Base-by-base conservation (phyloP, 2,797 vertebrate genomes). In the Myiothlypis coronata region DNA sequence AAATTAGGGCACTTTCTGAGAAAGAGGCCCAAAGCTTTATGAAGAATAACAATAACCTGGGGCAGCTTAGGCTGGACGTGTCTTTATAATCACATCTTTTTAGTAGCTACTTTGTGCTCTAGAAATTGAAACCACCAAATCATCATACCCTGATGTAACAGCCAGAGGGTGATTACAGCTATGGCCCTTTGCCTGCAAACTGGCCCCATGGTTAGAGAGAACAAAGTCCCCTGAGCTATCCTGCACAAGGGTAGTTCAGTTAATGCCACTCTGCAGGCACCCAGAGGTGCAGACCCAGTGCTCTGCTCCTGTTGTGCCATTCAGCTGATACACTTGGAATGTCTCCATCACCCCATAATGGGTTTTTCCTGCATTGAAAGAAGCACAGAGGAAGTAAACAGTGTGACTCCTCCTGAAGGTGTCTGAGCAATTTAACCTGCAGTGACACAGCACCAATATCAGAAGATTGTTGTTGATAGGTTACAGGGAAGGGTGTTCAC, bases 401-500 rank as follows among this genome's bases (percentile, higher is more conserved):
- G 61, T 28, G 68, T 13, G 41, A 82, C 60, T 85, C 50, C 52
- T 95, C 65, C 44, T 46, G 13, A 7, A 74, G 57, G 78, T 53
- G 46, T 41, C 82, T 37, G 27, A 56, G 34, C 82, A 57, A 34
- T 83, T 68, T 61, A 72, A 85, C 77, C 78, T 67, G 28, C 52
- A 53, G 28, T 75, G 78, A 79, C 83, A 89, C 24, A 41, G 2
- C 1, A 2, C 84, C 72, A 32, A 1, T 24, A 78, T 41, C 78
- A 59, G 35, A 60, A 55, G 78, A 75, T 44, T 27, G 14, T 21
- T 84, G 56, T 64, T 90, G 59, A 60, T 5, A 69, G 50, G 50
- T 86, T 69, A 57, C 15, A 49, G 52, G 23, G 44, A 70, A 85
- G 80, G 94, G 90, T 89, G 93, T 90, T 93, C 75, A 79, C 84